A percentile compares a stretch with the other conserved stretches of the same genome.
Evolutionary conservation across 2,888 invertebrate genomes (phyloP).

Genomic region (Abrostola triplasia): DNA sequence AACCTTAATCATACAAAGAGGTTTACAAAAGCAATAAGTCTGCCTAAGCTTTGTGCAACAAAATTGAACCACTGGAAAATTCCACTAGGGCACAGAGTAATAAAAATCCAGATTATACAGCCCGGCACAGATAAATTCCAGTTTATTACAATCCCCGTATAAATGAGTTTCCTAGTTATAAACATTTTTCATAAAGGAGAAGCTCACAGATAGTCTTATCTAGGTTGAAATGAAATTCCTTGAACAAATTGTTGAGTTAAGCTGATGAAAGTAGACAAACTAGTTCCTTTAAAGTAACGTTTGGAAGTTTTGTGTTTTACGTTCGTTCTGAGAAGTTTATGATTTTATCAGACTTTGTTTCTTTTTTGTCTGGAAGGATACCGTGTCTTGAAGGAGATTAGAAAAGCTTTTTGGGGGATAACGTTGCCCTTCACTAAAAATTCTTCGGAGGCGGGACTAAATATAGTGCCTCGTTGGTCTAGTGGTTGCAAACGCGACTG

Average conservation of each 20-base stretch:
- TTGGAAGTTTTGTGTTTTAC: background rate
- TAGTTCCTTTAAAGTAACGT: slow-evolving; percentile 5
- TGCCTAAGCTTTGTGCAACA: background rate
- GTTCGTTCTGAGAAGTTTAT: background rate
- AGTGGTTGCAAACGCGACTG: too few relatives aligned
- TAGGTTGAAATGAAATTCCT: slow-evolving; percentile 38
- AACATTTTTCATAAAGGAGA: slow-evolving; percentile 45
- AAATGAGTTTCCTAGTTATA: slow-evolving; percentile 46
- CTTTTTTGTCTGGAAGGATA: background rate
- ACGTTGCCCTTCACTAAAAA: too few relatives aligned
- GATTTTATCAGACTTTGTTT: background rate
- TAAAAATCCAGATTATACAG: slow-evolving; percentile 54
- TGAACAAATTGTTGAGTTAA: slow-evolving; percentile 29
- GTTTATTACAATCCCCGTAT: slow-evolving; percentile 52
- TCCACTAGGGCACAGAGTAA: slow-evolving; percentile 23
- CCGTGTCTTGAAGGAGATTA: background rate
- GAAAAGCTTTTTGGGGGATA: too few relatives aligned
- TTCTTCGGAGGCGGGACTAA: too few relatives aligned
- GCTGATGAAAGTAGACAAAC: slow-evolving; percentile 12
- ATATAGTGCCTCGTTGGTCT: too few relatives aligned
- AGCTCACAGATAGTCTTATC: slow-evolving; percentile 26
- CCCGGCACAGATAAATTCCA: slow-evolving; percentile 47
- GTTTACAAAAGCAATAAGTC: too few relatives aligned
- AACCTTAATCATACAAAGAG: too few relatives aligned
- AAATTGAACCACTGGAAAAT: slow-evolving; percentile 15